Percentiles rank a stretch among this genome's conserved stretches.
Evolutionary conservation across 2,888 invertebrate species (phyloP).

Genomic region (Chrysodeixis includens): DNA sequence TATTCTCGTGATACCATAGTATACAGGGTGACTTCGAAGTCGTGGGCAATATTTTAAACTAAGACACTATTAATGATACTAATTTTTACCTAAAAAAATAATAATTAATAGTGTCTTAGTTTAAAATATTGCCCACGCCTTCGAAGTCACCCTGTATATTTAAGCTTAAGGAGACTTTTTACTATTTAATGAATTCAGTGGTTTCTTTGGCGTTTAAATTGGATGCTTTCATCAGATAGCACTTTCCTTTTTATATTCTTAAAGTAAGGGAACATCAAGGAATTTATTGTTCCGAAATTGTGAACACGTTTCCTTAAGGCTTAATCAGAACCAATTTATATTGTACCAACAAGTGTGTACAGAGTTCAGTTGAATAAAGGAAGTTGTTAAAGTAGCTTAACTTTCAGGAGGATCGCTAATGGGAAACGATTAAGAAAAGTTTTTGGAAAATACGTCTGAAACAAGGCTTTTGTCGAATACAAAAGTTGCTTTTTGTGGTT

Average conservation of each 20-base stretch:
- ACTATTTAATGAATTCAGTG: too few species aligned
- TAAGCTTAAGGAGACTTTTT: too few species aligned
- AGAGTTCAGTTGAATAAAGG: background rate
- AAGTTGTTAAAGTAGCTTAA: background rate
- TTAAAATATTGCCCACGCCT: too few species aligned
- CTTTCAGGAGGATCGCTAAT: background rate
- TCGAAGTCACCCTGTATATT: too few species aligned
- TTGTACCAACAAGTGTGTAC: background rate
- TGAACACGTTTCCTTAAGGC: background rate
- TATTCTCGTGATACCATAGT: too few species aligned
- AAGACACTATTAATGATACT: too few species aligned
- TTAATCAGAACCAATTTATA: background rate
- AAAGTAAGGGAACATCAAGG: background rate
- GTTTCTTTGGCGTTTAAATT: too few species aligned
- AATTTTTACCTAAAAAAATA: too few species aligned
- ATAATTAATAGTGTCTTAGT: too few species aligned
- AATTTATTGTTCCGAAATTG: background rate
- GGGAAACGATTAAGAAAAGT: background rate
- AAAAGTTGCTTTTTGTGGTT: background rate
- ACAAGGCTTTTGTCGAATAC: background rate
- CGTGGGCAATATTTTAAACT: too few species aligned
- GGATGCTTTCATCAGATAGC: too few species aligned
- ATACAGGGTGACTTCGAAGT: too few species aligned
- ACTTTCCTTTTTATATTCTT: background rate
- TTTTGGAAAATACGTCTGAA: background rate